Evolutionary conservation across 2,113 vertebrate genomes (phyloP).

Genomic region (Leucosticte australis): DNA sequence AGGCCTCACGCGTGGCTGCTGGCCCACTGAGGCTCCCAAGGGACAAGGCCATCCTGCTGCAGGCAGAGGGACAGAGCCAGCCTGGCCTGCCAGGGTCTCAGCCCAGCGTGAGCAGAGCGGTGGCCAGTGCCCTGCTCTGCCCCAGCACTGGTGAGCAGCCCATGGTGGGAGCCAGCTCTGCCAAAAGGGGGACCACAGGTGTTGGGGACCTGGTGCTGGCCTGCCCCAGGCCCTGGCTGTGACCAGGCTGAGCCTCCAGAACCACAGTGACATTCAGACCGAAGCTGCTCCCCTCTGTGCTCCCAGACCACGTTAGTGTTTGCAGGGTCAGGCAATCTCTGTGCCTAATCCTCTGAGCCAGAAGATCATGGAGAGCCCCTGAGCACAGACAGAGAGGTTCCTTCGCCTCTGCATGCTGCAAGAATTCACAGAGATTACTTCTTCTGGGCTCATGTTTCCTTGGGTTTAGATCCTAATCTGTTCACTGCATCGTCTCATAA

Average conservation of each 20-base stretch:
- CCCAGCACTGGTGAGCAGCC: rapidly evolving
- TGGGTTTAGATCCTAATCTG: slow-evolving; percentile 21
- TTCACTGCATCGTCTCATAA: not conserved
- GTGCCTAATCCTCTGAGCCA: not conserved
- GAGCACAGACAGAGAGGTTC: not conserved
- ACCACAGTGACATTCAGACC: not conserved
- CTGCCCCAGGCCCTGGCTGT: too few species aligned
- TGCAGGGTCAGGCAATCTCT: not conserved
- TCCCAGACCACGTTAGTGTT: not conserved
- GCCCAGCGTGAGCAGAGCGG: rapidly evolving
- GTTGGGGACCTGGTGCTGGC: too few species aligned
- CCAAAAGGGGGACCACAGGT: not conserved
- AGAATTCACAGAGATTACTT: slow-evolving; percentile 3
- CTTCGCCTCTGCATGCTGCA: not conserved
- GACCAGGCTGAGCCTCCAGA: not conserved
- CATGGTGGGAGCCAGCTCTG: rapidly evolving
- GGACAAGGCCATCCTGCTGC: not conserved
- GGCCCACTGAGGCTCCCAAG: rapidly evolving
- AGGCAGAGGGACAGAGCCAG: not conserved
- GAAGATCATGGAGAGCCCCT: not conserved
- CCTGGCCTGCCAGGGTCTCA: rapidly evolving
- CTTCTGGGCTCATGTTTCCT: slow-evolving; percentile 13
- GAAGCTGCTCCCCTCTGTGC: not conserved
- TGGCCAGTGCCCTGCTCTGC: not conserved
- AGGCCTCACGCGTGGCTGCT: rapidly evolving